These are phyloP conservation scores for Samia ricini DNA, from an alignment of 1,140 invertebrate genomes.

Conservation along the genomic window DNA sequence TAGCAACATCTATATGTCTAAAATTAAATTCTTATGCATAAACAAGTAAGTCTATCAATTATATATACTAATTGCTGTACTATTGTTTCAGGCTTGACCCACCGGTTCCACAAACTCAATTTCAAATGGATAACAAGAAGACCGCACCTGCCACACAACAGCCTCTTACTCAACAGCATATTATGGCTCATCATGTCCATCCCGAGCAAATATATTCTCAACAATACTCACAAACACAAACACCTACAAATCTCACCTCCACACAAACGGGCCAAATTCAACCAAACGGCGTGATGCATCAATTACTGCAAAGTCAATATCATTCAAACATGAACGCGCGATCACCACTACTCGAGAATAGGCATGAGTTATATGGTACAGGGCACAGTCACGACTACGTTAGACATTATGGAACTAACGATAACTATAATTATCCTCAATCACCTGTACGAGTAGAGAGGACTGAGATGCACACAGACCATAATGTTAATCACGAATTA, in stretches of 20 bases:
- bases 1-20: not conserved
- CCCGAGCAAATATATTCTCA: constrained; percentile 70
- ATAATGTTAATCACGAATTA: constrained; percentile 67
- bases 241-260: constrained; percentile 60
- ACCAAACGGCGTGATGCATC: constrained; percentile 70
- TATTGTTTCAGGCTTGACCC: constrained; percentile 83
- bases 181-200: constrained; percentile 71
- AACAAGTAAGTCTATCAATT: no score
- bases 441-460: constrained; percentile 57
- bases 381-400: constrained; percentile 61
- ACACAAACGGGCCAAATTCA: constrained; percentile 76
- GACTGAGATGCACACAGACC: constrained; percentile 56
- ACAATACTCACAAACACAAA: constrained; percentile 60
- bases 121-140: constrained; percentile 84
- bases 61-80: no score
- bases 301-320: constrained; percentile 67
- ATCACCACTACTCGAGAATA: constrained; percentile 73
- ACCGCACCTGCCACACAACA: constrained; percentile 74
- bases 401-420: constrained; percentile 68
- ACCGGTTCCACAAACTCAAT: constrained; percentile 79
- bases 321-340: constrained; percentile 71
- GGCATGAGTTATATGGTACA: constrained; percentile 73
- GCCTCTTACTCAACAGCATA: constrained; percentile 71
- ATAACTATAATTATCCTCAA: constrained; percentile 70
- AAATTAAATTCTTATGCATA: no score